Evolutionary conservation across 2,888 invertebrate species (phyloP).

Genomic region (Melanostoma mellinum): DNA sequence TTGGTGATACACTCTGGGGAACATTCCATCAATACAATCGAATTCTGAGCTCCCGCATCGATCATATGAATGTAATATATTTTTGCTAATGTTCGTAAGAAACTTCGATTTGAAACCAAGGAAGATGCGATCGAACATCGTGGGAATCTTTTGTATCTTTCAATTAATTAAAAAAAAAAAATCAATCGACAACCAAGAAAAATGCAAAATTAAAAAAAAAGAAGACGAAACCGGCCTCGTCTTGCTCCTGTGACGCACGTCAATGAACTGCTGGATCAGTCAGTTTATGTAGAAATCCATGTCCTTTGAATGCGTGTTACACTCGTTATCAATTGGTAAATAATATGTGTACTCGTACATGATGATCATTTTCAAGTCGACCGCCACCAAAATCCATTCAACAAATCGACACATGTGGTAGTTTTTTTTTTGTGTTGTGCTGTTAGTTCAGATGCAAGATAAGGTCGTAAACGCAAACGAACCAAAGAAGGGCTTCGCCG

Average conservation of each 20-base stretch:
- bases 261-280: conserved; percentile 44
- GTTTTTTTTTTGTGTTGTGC: conserved; percentile 18
- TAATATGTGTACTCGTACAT: conserved; percentile 18
- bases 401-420: conserved; percentile 52
- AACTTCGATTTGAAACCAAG: conserved; percentile 69
- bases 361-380: conserved; percentile 45
- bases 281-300: conserved; percentile 24
- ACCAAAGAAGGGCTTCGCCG: conserved; percentile 46
- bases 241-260: conserved; percentile 48
- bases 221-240: background rate
- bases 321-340: conserved; percentile 61
- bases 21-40: conserved; percentile 76
- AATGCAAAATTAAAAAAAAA: background rate
- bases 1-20: conserved; percentile 76
- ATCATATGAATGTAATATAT: conserved; percentile 67
- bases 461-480: conserved; percentile 32
- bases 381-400: conserved; percentile 43
- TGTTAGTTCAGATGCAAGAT: conserved; percentile 58
- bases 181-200: background rate
- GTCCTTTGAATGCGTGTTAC: conserved; percentile 60
- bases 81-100: conserved; percentile 63
- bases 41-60: conserved; percentile 69
- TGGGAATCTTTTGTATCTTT: background rate
- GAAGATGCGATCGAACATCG: conserved; percentile 74
- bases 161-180: background rate